A percentile compares a stretch with the other conserved stretches of the same genome.
phyloP scores from a whole-genome alignment of 1,140 invertebrate species.

The Leptinotarsa texana region DNA sequence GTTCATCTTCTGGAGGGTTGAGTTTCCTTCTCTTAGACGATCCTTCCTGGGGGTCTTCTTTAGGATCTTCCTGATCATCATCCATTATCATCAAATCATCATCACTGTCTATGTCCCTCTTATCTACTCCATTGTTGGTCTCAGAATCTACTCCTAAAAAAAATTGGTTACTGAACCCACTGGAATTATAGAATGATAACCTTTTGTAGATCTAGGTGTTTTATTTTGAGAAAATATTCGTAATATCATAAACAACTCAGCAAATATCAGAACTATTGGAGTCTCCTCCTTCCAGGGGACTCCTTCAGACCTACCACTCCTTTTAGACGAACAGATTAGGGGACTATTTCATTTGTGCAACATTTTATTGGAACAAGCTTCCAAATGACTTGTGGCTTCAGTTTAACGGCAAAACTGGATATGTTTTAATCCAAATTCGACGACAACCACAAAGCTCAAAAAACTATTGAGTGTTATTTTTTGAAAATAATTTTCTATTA shows the following conservation, averaged over 20 bases:
- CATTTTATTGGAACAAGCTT: too few relatives aligned
- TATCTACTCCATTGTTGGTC: constrained; percentile 35
- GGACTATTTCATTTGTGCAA: too few relatives aligned
- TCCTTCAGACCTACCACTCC: too few relatives aligned
- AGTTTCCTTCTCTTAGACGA: constrained; percentile 56
- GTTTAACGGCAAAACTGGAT: too few relatives aligned
- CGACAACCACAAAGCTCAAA: too few relatives aligned
- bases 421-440: too few relatives aligned
- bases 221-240: neutral
- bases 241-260: neutral
- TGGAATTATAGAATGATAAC: neutral
- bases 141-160: constrained; percentile 26
- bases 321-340: too few relatives aligned
- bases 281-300: too few relatives aligned
- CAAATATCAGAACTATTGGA: too few relatives aligned
- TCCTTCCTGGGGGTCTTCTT: constrained; percentile 54
- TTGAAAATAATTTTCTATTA: too few relatives aligned
- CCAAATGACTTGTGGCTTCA: too few relatives aligned
- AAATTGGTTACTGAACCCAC: constrained; percentile 3
- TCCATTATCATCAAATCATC: constrained; percentile 50
- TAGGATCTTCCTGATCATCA: constrained; percentile 43
- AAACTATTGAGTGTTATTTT: too few relatives aligned
- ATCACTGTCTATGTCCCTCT: constrained; percentile 43
- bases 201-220: neutral
- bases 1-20: constrained; percentile 42